phyloP scores from a whole-genome alignment of 2,113 vertebrate genomes.

The Cathartes aura region DNA sequence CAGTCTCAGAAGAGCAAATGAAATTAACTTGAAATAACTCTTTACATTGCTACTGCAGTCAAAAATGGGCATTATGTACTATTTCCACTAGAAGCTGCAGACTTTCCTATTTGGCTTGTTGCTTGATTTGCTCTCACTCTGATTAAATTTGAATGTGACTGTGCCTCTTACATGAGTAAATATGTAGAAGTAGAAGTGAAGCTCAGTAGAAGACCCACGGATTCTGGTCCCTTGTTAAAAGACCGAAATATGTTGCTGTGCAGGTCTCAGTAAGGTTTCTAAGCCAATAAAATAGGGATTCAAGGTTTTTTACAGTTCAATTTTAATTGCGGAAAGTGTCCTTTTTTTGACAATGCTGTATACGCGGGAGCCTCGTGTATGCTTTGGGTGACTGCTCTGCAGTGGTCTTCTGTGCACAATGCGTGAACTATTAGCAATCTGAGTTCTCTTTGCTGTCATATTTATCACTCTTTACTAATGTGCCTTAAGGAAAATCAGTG shows the following conservation, averaged over 20 bases:
- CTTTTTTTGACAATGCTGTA: not conserved
- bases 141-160: not conserved
- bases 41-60: not conserved
- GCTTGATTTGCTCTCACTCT: not conserved
- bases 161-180: not conserved
- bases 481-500: not conserved
- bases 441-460: not conserved
- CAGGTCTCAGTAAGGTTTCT: not conserved
- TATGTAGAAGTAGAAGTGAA: too few relatives aligned
- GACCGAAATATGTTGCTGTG: not conserved
- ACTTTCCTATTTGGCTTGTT: not conserved
- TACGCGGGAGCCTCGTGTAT: accelerated
- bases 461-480: not conserved
- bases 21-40: slow-evolving; percentile 1
- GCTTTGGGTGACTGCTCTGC: not conserved
- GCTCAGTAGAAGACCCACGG: not conserved
- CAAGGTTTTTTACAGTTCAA: not conserved
- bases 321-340: not conserved
- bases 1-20: not conserved
- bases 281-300: not conserved
- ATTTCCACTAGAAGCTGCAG: not conserved
- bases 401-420: not conserved
- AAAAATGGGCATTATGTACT: not conserved
- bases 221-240: not conserved
- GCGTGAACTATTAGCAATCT: not conserved